A percentile compares a stretch with the other conserved stretches of the same genome.
Conservation (phyloP, 1,140 invertebrate genomes). For the Aphaenogaster rudis region DNA sequence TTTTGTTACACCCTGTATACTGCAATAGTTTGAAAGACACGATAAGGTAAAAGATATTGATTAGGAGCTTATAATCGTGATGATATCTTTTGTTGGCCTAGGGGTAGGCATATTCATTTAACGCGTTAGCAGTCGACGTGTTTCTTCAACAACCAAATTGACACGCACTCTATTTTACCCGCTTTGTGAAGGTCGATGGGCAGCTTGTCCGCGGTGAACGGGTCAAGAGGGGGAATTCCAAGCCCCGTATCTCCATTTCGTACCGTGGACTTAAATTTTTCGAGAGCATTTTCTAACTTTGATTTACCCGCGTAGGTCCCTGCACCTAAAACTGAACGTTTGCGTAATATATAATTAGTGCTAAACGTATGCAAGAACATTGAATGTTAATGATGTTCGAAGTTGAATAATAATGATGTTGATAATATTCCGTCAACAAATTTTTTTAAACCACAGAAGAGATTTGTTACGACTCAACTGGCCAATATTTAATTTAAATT, state of each 20-base stretch:
- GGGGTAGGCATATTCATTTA: not conserved
- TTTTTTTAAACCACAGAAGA: too few relatives aligned
- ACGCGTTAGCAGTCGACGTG: not conserved
- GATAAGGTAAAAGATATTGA: not conserved
- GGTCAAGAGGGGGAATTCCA: conserved; percentile 68
- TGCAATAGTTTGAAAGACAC: not conserved
- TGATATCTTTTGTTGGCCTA: not conserved
- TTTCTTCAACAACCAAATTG: not conserved
- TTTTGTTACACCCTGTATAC: too few relatives aligned
- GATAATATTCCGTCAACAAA: too few relatives aligned
- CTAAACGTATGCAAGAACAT: not conserved
- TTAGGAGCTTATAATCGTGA: not conserved
- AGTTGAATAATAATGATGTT: not conserved
- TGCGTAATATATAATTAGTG: not conserved
- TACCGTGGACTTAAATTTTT: conserved; percentile 37
- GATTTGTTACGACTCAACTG: too few relatives aligned
- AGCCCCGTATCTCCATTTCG: not conserved
- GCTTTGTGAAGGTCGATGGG: not conserved
- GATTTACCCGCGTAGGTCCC: too few relatives aligned
- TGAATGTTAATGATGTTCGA: not conserved
- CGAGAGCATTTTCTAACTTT: not conserved
- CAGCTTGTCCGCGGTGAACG: not conserved
- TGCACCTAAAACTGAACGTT: not conserved
- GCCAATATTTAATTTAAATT: too few relatives aligned
- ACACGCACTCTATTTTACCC: conserved; percentile 42